Evolutionary conservation across 2,888 invertebrate genomes (phyloP).

Genomic region (Argynnis bischoffii): DNA sequence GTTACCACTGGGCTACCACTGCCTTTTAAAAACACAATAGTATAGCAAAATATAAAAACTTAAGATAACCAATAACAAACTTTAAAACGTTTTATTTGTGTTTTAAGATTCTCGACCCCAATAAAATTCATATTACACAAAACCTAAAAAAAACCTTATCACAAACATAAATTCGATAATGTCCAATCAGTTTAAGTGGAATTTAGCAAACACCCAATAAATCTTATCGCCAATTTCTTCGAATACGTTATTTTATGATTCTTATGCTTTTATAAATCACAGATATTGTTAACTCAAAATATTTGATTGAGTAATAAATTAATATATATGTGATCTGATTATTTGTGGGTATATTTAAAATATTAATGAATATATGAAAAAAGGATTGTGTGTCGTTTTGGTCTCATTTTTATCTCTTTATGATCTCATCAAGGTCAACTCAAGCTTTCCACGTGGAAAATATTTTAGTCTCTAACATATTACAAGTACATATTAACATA

Average conservation of each 20-base stretch:
- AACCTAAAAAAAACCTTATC: too few relatives aligned
- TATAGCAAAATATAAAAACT: too few relatives aligned
- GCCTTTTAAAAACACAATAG: too few relatives aligned
- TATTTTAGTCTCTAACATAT: neutral
- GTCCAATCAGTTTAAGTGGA: too few relatives aligned
- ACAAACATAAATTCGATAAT: too few relatives aligned
- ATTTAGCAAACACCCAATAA: neutral
- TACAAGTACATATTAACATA: too few relatives aligned
- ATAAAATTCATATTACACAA: too few relatives aligned
- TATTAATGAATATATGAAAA: conserved; percentile 11
- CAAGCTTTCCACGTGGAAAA: neutral
- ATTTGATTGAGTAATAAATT: conserved; percentile 13
- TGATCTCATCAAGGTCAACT: neutral
- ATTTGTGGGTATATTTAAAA: conserved; percentile 10
- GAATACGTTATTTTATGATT: neutral
- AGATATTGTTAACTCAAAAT: neutral
- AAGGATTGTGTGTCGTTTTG: conserved; percentile 3
- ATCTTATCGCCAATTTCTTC: neutral
- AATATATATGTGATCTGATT: conserved; percentile 7
- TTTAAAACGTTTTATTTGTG: too few relatives aligned
- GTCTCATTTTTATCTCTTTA: conserved; percentile 2
- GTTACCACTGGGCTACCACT: too few relatives aligned
- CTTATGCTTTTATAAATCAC: neutral
- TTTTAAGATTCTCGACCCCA: too few relatives aligned
- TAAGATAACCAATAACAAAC: too few relatives aligned